Evolutionary conservation across 1,140 invertebrate genomes (phyloP).

Genomic region (Drosophila sp.): DNA sequence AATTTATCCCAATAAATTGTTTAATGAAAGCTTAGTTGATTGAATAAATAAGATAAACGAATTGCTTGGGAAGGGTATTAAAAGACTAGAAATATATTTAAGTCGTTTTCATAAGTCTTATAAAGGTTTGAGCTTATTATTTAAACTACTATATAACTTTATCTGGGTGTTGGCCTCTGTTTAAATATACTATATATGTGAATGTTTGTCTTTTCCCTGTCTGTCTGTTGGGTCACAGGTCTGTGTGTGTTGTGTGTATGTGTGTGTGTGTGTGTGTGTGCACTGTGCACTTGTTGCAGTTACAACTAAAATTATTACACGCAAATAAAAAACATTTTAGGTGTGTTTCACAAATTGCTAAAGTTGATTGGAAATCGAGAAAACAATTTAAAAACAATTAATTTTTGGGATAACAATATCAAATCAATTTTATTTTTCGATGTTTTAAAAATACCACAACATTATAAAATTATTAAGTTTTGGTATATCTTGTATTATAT

Average conservation of each 20-base stretch:
- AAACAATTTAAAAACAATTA: not conserved
- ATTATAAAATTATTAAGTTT: too few relatives aligned
- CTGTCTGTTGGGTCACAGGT: too few relatives aligned
- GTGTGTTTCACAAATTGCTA: not conserved
- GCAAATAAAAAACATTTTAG: not conserved
- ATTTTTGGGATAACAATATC: too few relatives aligned
- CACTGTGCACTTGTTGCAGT: constrained; percentile 29
- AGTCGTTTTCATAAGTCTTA: not conserved
- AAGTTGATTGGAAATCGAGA: not conserved
- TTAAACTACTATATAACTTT: not conserved
- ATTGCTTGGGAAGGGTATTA: too few relatives aligned
- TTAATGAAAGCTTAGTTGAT: too few relatives aligned
- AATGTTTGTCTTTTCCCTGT: constrained; percentile 1
- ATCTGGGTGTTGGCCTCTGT: constrained; percentile 34
- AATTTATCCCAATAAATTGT: too few relatives aligned
- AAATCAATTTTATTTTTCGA: too few relatives aligned
- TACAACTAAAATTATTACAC: constrained; percentile 14
- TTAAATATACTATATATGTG: constrained; percentile 26
- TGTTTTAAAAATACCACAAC: too few relatives aligned
- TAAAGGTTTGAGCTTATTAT: not conserved
- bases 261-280: constrained; percentile 17
- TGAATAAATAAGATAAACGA: too few relatives aligned
- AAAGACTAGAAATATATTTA: too few relatives aligned
- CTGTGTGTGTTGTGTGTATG: constrained; percentile 26
- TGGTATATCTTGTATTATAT: too few relatives aligned